These are phyloP conservation scores for Dicycla oo DNA, from an alignment of 2,888 invertebrate species.

Conservation along the genomic window DNA sequence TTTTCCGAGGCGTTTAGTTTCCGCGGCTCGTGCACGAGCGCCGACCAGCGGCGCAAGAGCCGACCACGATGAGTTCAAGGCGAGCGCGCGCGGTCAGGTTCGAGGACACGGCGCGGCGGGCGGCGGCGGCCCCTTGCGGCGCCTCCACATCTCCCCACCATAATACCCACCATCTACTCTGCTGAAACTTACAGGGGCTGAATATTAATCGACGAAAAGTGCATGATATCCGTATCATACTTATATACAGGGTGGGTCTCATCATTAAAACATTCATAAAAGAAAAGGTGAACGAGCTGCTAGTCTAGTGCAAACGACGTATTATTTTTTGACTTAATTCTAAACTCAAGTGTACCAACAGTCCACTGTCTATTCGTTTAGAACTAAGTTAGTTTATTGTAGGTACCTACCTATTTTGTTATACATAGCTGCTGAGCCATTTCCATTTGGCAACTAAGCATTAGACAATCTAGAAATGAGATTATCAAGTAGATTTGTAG, in stretches of 20 bases:
- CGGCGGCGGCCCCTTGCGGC: conserved; percentile 81
- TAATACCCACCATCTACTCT: conserved; percentile 55
- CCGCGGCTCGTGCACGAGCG: conserved; percentile 75
- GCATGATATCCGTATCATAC: conserved; percentile 7
- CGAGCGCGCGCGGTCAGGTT: conserved; percentile 90
- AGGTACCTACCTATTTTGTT: too few species aligned
- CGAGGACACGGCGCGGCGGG: conserved; percentile 83
- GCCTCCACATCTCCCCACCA: conserved; percentile 77
- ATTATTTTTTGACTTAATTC: background rate
- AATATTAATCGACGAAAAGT: conserved; percentile 18
- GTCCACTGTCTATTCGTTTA: background rate
- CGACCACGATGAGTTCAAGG: conserved; percentile 88
- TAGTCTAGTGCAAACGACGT: background rate
- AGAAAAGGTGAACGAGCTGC: background rate
- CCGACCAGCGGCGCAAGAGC: conserved; percentile 80
- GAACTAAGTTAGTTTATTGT: background rate
- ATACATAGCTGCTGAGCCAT: background rate
- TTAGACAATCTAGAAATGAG: conserved; percentile 5
- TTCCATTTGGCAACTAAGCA: conserved; percentile 4
- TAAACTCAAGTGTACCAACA: conserved; percentile 4
- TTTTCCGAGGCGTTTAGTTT: conserved; percentile 79
- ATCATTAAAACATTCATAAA: background rate
- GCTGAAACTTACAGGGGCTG: conserved; percentile 53
- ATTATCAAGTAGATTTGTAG: background rate
- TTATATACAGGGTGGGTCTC: background rate